Conservation (phyloP, 2,113 vertebrate species). For the Galbula dea region DNA sequence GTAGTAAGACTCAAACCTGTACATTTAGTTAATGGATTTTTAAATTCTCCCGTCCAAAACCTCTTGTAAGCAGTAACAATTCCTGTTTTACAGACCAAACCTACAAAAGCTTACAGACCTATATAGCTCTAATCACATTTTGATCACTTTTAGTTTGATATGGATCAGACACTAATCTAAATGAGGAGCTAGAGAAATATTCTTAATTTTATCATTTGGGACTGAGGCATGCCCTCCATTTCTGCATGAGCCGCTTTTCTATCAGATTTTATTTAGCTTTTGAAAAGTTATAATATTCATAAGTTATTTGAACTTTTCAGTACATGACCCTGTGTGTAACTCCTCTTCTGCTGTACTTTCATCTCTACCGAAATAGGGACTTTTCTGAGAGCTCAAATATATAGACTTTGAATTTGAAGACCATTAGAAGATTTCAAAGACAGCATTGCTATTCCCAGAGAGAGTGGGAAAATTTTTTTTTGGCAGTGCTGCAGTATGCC, state of each 20-base stretch:
- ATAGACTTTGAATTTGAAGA: not conserved
- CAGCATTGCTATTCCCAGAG: not conserved
- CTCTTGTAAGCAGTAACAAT: not conserved
- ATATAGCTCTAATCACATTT: not conserved
- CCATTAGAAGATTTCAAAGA: not conserved
- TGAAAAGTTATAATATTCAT: not conserved
- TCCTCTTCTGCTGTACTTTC: not conserved
- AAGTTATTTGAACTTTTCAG: not conserved
- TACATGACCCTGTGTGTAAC: not conserved
- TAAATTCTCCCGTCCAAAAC: not conserved
- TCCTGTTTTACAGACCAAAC: not conserved
- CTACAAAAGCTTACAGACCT: not conserved
- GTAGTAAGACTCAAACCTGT: not conserved
- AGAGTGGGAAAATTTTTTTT: not conserved
- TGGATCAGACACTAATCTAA: not conserved
- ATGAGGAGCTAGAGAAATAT: not conserved
- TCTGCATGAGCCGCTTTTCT: not conserved
- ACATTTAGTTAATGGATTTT: not conserved
- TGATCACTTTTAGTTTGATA: not conserved
- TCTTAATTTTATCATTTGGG: not conserved
- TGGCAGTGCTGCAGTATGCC: not conserved
- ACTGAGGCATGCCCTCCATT: not conserved
- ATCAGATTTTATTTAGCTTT: not conserved
- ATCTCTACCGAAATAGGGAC: not conserved
- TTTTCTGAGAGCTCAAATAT: not conserved